These are phyloP conservation scores for Didymodactylos carnosus DNA, from an alignment of 2,888 invertebrate species.

Conservation along the genomic window DNA sequence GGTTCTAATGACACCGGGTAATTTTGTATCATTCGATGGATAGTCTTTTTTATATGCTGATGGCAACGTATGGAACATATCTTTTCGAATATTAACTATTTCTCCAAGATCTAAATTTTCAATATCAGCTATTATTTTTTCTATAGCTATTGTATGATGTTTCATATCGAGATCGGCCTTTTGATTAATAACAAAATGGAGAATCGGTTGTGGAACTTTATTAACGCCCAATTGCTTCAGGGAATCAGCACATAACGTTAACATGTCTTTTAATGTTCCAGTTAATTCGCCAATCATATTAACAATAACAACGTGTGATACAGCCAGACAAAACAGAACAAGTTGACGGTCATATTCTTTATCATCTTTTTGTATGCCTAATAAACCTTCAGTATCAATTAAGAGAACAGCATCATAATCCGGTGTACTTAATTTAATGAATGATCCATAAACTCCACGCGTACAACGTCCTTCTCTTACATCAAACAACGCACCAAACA, in stretches of 20 bases:
- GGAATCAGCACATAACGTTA: neutral
- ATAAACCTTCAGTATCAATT: neutral
- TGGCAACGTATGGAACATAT: neutral
- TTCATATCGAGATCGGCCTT: neutral
- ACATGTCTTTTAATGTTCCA: neutral
- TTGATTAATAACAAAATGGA: slow-evolving; percentile 2
- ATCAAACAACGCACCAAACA: neutral
- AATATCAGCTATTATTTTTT: neutral
- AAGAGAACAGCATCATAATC: neutral
- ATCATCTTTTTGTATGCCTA: neutral
- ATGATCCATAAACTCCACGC: neutral
- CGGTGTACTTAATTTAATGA: neutral
- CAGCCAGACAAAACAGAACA: neutral
- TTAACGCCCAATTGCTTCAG: neutral
- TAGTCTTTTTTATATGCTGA: neutral
- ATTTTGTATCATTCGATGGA: neutral
- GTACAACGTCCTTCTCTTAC: neutral
- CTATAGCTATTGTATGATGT: neutral
- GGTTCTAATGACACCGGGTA: neutral
- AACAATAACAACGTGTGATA: neutral
- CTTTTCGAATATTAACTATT: neutral
- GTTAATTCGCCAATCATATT: neutral
- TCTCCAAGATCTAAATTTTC: neutral
- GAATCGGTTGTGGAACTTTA: neutral
- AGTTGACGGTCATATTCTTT: neutral